Base-by-base conservation (phyloP, 2,113 vertebrate genomes). In the Spermophilus dauricus region DNA sequence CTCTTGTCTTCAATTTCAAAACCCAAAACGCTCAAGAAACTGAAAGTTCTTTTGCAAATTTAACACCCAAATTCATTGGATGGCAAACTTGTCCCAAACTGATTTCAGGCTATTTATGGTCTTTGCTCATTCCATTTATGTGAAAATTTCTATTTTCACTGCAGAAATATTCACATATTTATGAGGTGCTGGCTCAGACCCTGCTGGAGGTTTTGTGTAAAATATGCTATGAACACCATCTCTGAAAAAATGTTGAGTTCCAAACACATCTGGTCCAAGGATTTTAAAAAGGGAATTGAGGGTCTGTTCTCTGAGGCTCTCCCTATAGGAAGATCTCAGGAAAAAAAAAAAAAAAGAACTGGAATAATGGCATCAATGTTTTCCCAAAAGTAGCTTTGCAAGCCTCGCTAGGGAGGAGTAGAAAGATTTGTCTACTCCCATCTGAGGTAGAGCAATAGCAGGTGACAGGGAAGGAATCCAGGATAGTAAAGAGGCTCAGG, bases 1-100 rank as follows among this genome's bases (percentile, higher is more conserved):
- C 78, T 69, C 42, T 86, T 87, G 28, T 34, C 92, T 69, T 90
- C 16, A 18, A 56, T 88, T 90, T 96, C 72, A 90, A 97, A 96
- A 85, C 58, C 51, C 63, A 42, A 82, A 94, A 73, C 69, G 9
- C 39, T 51, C 16, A 30, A 20, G n/a, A 83, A 97, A 61, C 51
- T 58, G 24, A 72, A 94, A 28, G 8, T 77, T 67, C 65, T 91
- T 86, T 92, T 94, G 37, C 67, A 92, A 22, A 85, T 72, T 61
- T 82, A 78, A 85, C 53, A 70, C 56, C n/a, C 26, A 67, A 85
- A 69, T 65, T 93, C 39, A 32, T 56, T 73, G 42, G 39, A 70
- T 56, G n/a, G 37, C 51, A 83, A n/a, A 82, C 69, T 92, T 88
- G 22, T 26, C 83, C 63, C 78, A 48, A 76, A 53, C 32, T 73